These are phyloP conservation scores for Pachymerium ferrugineum DNA, from an alignment of 2,888 invertebrate species.

Conservation along the genomic window DNA sequence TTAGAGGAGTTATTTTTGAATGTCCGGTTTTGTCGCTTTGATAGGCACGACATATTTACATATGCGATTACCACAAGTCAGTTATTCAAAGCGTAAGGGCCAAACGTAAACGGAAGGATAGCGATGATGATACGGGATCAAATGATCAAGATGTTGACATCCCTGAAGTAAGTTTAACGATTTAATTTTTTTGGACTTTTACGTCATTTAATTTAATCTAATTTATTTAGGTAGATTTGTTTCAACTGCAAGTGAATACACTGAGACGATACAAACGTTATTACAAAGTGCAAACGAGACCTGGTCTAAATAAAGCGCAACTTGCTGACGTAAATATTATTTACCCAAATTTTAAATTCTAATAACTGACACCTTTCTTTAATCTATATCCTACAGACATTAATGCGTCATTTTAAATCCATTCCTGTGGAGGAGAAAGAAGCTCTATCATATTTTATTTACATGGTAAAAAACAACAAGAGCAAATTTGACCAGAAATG, in stretches of 20 bases:
- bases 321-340: slow-evolving; percentile 76
- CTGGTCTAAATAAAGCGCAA: slow-evolving; percentile 90
- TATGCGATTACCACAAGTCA: slow-evolving; percentile 93
- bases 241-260: slow-evolving; percentile 88
- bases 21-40: slow-evolving; percentile 35
- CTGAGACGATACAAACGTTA: slow-evolving; percentile 86
- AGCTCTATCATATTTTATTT: slow-evolving; percentile 88
- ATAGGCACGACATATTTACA: slow-evolving; percentile 89
- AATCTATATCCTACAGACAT: slow-evolving; percentile 60
- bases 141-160: slow-evolving; percentile 86
- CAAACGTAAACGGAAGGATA: slow-evolving; percentile 74
- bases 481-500: slow-evolving; percentile 74
- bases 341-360: not conserved
- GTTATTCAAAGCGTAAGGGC: slow-evolving; percentile 93
- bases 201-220: too few relatives aligned
- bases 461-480: slow-evolving; percentile 88
- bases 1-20: not conserved
- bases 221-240: slow-evolving; percentile 64
- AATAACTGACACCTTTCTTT: not conserved
- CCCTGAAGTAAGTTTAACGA: slow-evolving; percentile 61
- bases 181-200: slow-evolving; percentile 15
- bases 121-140: slow-evolving; percentile 71
- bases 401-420: slow-evolving; percentile 91
- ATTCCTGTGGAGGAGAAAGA: slow-evolving; percentile 94
- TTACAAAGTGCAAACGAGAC: slow-evolving; percentile 84